Evolutionary conservation across 53 echinoderm and acorn worm species (phyloP), one percentile per base, ranked within the genome.

Genomic region (Pentamera pediparva): DNA sequence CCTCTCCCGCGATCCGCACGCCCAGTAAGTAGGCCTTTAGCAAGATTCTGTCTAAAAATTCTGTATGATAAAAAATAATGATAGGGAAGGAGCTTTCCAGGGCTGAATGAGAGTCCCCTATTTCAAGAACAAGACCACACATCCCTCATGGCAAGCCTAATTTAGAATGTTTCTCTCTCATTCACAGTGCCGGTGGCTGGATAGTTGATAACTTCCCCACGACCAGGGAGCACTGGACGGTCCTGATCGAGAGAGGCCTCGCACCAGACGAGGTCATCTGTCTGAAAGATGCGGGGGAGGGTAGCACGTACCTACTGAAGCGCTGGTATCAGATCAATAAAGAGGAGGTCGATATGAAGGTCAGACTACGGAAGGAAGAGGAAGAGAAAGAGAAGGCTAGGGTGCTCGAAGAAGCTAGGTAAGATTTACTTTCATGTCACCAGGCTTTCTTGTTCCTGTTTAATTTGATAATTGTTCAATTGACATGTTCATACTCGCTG

Each of bases 251-350:
- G 61, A 82, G 92, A 18, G 89, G 98, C 28, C 89, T 98, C 6
- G 85, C 90, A n/a, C 98, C 98, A 20, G 98, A 98, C 49, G 98
- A 98, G 76, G 90, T 98, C 78, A 64, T 98, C 69, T 86, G 69
- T 58, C 74, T 98, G 70, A 91, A 90, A 48, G 98, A 98, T 36
- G 27, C 73, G 76, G 91, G 91, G 40, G 98, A 98, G 28, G 78
- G 75, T 24, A 91, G 88, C 32, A 45, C 62, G n/a, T 85, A 59
- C 78, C 77, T 98, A 17, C 77, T 86, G 75, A 91, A 89, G 74
- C 79, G 98, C 15, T 98, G 98, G 98, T 98, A 98, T 57, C 79
- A 87, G 55, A 81, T 89, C 37, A 98, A 98, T 78, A 83, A 57
- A 69, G 84, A 88, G 28, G 98, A 92, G 76, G 77, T 98, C 19